Conservation (phyloP, 2,113 vertebrate genomes). For the Alethe castanea region DNA sequence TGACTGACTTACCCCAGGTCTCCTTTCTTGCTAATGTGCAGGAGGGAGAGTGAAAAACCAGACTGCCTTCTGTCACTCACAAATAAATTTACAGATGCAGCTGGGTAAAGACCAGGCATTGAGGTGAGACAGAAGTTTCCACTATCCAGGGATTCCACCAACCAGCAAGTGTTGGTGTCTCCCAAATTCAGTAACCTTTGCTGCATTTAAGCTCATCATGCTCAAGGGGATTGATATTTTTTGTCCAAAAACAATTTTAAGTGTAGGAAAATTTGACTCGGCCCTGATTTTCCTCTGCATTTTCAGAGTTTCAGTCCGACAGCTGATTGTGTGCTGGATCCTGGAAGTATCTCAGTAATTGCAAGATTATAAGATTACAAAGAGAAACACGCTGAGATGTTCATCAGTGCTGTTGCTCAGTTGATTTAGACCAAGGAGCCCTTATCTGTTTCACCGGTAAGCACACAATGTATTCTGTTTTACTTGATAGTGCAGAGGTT, state of each 20-base stretch:
- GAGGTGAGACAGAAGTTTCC: neutral
- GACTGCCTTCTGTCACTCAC: neutral
- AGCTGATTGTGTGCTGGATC: neutral
- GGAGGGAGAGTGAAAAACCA: neutral
- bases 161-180: neutral
- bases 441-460: neutral
- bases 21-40: neutral
- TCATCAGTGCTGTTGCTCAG: neutral
- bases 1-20: neutral
- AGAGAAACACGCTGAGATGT: neutral
- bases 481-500: slow-evolving; percentile 2
- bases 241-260: neutral
- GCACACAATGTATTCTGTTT: neutral
- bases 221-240: neutral
- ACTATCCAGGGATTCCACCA: neutral
- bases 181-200: neutral
- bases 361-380: neutral
- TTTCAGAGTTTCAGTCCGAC: neutral
- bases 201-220: neutral
- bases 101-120: neutral
- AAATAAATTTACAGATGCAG: neutral
- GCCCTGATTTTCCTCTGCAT: neutral
- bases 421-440: neutral
- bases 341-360: neutral
- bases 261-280: neutral